Base-by-base conservation (phyloP, 1,140 invertebrate species). In the Drosophila micromelanica region DNA sequence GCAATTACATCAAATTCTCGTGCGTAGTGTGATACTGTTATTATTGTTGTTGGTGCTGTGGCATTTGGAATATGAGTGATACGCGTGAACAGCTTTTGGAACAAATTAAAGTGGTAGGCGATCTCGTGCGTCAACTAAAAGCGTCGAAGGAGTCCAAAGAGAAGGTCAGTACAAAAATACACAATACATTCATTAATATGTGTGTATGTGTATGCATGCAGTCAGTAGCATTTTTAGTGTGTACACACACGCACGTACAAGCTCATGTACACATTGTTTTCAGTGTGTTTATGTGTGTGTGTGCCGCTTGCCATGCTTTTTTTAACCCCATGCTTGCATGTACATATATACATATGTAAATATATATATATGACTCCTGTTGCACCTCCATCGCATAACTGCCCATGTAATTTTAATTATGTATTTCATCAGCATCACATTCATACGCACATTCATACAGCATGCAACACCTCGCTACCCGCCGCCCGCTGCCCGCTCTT, bases 81-180 rank as follows among this genome's bases (percentile, higher is more conserved):
- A 92, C 79, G 63, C 92, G 92, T 79, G 93, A 94, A 84, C 91
- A 92, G 73, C 91, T 96, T 78, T 91, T 94, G 78, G 94, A 95
- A 90, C 93, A 94, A 93, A 96, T 97, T 71, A 96, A 96, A 93
- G 92, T 94, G 78, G 97, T 97, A 93, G 95, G 96, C 64, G 96
- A 97, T 92, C 80, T 96, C 72, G 96, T 98, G 8, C 93, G 96
- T 90, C 95, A 96, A 93, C 92, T 97, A 62, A 98, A 98, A 93
- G 93, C 95, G 72, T 94, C 95, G 11, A 97, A 97, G 92, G 96
- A 96, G 90, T 94, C 95, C 35, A 94, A 93, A 92, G 94, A 94
- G 74, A 94, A 95, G 94, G 96, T 96, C 92, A 93, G 82, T 80
- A 62, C 20, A 23, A 40, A 43, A 38, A n/a, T 32, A 32, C 12